Base-by-base conservation (phyloP, 1,140 invertebrate species). In the Leucophenga varia region DNA sequence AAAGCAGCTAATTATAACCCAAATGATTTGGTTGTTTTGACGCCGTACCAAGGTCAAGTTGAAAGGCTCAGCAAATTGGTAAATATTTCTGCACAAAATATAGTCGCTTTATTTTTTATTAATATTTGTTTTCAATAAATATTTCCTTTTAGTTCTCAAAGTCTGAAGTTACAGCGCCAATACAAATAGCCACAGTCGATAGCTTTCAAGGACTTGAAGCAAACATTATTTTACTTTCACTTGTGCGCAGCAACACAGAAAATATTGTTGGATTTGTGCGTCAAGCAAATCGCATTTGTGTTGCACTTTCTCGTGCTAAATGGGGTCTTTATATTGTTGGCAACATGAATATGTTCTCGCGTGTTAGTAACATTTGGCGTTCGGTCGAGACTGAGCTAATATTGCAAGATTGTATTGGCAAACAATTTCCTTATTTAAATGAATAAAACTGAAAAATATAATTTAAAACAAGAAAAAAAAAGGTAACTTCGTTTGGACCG, bases 121-220 rank as follows among this genome's bases (percentile, higher is more conserved):
- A 32, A 31, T 44, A 44, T 39, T 16, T 28, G 30, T 20, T 43
- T 10, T 20, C 21, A 34, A 12, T 10, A 31, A 22, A 14, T 42
- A 22, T 21, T 10, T 40, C 10, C 19, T 13, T 14, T 34, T 37
- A 45, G 39, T 35, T 52, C 19, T 14, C 55, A n/a, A n/a, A n/a
- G n/a, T n/a, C 70, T 71, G 13, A 52, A 80, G 75, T 54, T 79
- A 60, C 70, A 67, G n/a, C 21, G 49, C 58, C 84, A 86, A 61
- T 82, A 79, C 59, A 72, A 17, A 74, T 91, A 14, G 81, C 82
- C 28, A 82, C 84, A 4, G 82, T 93, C 2, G 91, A 94, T 70
- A 91, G 89, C 67, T 93, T 82, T 64, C 90, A 93, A 79, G 91
- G 91, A 1, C 86, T 93, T 71, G 91, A 95, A 74, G 88, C 84